These are phyloP conservation scores for Hylyphantes graminicola DNA, from an alignment of 1,140 invertebrate species.

Conservation along the genomic window DNA sequence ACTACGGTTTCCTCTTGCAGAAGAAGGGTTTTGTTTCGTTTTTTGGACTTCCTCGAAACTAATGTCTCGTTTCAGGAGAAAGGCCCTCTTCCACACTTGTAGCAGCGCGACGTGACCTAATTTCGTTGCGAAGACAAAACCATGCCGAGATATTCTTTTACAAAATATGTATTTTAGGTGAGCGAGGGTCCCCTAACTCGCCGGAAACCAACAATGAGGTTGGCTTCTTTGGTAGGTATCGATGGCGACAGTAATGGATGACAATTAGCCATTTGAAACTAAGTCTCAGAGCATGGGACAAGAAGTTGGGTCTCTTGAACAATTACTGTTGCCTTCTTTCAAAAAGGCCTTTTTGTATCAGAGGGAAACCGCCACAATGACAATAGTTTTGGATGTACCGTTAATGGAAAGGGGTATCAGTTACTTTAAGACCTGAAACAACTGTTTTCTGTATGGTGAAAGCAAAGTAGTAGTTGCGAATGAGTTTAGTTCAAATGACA, in stretches of 20 bases:
- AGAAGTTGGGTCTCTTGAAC: background rate
- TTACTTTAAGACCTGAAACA: too few relatives aligned
- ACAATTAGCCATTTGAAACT: constrained; percentile 39
- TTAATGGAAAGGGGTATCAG: too few relatives aligned
- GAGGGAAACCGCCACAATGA: background rate
- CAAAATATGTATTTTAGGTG: constrained; percentile 32
- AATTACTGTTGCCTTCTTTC: background rate
- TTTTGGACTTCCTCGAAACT: constrained; percentile 26
- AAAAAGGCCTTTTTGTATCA: background rate
- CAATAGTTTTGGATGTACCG: background rate
- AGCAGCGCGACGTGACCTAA: constrained; percentile 23
- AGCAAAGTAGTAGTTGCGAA: too few relatives aligned
- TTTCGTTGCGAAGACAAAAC: constrained; percentile 37
- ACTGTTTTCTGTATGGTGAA: too few relatives aligned
- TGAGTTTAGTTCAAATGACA: too few relatives aligned
- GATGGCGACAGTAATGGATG: constrained; percentile 52
- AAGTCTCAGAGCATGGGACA: background rate
- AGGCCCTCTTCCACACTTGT: background rate
- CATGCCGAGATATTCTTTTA: constrained; percentile 7
- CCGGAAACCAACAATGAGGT: constrained; percentile 47
- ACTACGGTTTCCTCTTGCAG: constrained; percentile 9
- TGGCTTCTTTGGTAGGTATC: constrained; percentile 27
- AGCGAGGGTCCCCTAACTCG: background rate
- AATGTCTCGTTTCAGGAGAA: constrained; percentile 18
- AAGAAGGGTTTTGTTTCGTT: background rate